Conservation (phyloP, 2,888 invertebrate species). For the Diarsia mendica region DNA sequence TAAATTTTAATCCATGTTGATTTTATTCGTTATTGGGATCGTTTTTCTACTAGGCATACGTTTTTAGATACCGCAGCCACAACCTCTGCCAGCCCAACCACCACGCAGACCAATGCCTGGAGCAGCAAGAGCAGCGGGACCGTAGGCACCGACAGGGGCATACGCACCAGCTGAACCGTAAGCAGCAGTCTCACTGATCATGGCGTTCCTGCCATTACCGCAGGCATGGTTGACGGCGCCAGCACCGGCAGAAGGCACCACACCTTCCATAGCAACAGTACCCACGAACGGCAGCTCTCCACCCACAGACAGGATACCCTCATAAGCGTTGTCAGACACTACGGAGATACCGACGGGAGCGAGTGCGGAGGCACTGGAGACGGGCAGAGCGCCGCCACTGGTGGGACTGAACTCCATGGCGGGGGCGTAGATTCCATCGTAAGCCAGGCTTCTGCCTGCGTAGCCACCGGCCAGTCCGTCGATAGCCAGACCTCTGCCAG, state of each 20-base stretch:
- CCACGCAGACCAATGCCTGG: not conserved
- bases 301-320: constrained; percentile 62
- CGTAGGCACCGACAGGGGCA: constrained; percentile 32
- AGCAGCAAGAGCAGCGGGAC: constrained; percentile 4
- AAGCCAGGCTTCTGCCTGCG: constrained; percentile 14
- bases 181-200: constrained; percentile 54
- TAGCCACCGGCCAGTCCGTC: not conserved
- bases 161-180: constrained; percentile 10
- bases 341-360: constrained; percentile 50
- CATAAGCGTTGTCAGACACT: constrained; percentile 57
- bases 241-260: constrained; percentile 72
- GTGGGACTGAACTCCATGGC: constrained; percentile 38
- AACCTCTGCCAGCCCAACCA: constrained; percentile 17
- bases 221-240: constrained; percentile 75
- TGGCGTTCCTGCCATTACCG: constrained; percentile 69
- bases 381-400: constrained; percentile 50
- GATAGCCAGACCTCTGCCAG: constrained; percentile 6
- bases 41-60: not conserved
- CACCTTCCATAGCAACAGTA: constrained; percentile 73
- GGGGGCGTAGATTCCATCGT: constrained; percentile 14
- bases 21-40: too few species aligned
- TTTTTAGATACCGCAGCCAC: constrained; percentile 15
- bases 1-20: too few species aligned
- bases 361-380: constrained; percentile 26
- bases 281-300: constrained; percentile 74